phyloP scores from a whole-genome alignment of 2,888 invertebrate species.

The Apodemia zela region DNA sequence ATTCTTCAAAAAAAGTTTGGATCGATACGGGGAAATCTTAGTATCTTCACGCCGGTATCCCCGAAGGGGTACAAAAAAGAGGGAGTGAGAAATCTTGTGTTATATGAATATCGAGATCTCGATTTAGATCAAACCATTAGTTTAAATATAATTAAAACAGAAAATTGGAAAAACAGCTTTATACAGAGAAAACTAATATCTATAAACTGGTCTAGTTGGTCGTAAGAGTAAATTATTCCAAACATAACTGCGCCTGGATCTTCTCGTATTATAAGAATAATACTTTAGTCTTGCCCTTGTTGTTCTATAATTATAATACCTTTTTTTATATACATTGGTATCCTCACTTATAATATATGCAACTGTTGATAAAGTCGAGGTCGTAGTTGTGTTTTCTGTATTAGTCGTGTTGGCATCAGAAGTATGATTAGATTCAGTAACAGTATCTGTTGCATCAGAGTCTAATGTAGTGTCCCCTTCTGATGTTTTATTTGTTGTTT shows the following conservation, averaged over 20 bases:
- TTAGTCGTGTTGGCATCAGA: not conserved
- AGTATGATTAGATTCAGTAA: not conserved
- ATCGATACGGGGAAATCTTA: too few species aligned
- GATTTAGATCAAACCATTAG: too few species aligned
- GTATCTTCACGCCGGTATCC: too few species aligned
- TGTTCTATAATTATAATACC: not conserved
- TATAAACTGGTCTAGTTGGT: not conserved
- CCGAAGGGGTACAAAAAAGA: too few species aligned
- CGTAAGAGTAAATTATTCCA: not conserved
- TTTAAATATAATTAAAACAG: too few species aligned
- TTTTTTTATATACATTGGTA: not conserved
- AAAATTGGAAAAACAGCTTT: too few species aligned
- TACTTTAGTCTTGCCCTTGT: not conserved
- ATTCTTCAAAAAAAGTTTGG: too few species aligned
- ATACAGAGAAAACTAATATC: not conserved
- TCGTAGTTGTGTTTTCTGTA: not conserved
- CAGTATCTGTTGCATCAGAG: not conserved
- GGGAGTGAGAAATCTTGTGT: too few species aligned
- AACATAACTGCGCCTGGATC: not conserved
- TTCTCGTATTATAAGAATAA: not conserved
- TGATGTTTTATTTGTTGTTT: not conserved
- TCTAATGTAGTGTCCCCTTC: not conserved
- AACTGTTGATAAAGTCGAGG: conserved; percentile 1
- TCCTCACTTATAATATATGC: not conserved
- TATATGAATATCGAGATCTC: too few species aligned